Base-by-base conservation (phyloP, 2,888 invertebrate genomes). In the Morpho deidamia region DNA sequence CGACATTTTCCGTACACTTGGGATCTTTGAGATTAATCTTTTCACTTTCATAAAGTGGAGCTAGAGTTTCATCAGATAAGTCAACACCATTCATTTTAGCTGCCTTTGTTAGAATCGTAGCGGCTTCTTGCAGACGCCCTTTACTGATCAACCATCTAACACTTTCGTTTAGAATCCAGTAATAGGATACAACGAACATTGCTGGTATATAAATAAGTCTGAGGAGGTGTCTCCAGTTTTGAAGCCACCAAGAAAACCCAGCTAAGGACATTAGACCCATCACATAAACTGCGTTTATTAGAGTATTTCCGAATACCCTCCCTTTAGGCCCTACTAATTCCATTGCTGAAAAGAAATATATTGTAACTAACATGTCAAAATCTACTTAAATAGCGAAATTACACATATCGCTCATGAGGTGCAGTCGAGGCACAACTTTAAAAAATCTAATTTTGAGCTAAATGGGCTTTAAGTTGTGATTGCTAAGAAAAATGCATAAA, bases 281-380 rank as follows among this genome's bases (percentile, higher is more conserved):
- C 0, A 95, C 94, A 68, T 93, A 96, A 59, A 94, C 92, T 23
- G 92, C 90, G 58, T 94, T 93, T 48, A 95, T 91, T 37, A 95
- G 76, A 8, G 94, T 93, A 55, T 95, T 94, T 8, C 93, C 94
- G 44, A 95, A 83, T 0, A 95, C 94, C 61, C 96, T 90, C 49
- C 93, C 92, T 60, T 92, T 92, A 8, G 95, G 94, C 0, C 95
- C 95, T 1, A 96, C 95, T 58, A 96, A 82, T 76, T 96, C 96
- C 78, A 96, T 92, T 32, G 93, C 95, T 95, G 80, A 41, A 86
- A 89, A 53, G 47, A 41, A 44, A 2, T 10, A 34, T 7, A 32
- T 23, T 23, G 23, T 23, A 2, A 23, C 5, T 23, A 23, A 23
- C 23, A 23, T 23, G 23, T 23, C 4, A 5, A 23, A 23, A n/a